phyloP scores from a whole-genome alignment of 2,888 invertebrate genomes.

The Drosophila koepferae region DNA sequence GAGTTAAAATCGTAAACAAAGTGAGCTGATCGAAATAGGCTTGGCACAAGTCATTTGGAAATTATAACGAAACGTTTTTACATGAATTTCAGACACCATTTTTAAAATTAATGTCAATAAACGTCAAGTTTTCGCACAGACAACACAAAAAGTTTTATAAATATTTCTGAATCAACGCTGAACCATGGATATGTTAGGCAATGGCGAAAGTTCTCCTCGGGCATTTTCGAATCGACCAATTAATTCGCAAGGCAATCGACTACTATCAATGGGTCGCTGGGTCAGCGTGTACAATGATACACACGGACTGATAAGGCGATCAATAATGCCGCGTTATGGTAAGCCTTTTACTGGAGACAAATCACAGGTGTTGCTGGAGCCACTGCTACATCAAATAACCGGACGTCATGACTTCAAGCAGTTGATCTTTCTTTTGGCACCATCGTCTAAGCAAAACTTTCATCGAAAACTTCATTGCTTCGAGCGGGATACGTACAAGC shows the following conservation, averaged over 20 bases:
- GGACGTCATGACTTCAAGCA: not conserved
- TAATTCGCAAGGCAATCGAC: not conserved
- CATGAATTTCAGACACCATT: not conserved
- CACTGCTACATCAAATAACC: conserved; percentile 26
- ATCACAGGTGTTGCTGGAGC: conserved; percentile 10
- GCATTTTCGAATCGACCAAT: not conserved
- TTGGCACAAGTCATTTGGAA: not conserved
- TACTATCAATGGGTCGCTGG: conserved; percentile 38
- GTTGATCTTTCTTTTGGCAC: conserved; percentile 28
- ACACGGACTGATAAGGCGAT: conserved; percentile 18
- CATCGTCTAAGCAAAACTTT: not conserved
- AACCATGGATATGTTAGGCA: not conserved
- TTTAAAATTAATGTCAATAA: not conserved
- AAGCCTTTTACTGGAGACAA: not conserved
- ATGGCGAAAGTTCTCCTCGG: not conserved
- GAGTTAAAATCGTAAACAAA: not conserved
- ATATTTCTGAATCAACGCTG: not conserved
- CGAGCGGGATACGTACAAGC: not conserved
- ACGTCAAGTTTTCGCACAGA: not conserved
- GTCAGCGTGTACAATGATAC: conserved; percentile 4
- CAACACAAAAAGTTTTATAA: not conserved
- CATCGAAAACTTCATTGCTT: conserved; percentile 47
- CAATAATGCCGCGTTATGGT: conserved; percentile 32
- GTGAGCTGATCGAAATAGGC: not conserved
- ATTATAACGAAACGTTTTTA: not conserved